Percentiles rank a stretch among this genome's conserved stretches.
phyloP scores from a whole-genome alignment of 2,888 invertebrate genomes.

The Chromoteleia sp. region DNA sequence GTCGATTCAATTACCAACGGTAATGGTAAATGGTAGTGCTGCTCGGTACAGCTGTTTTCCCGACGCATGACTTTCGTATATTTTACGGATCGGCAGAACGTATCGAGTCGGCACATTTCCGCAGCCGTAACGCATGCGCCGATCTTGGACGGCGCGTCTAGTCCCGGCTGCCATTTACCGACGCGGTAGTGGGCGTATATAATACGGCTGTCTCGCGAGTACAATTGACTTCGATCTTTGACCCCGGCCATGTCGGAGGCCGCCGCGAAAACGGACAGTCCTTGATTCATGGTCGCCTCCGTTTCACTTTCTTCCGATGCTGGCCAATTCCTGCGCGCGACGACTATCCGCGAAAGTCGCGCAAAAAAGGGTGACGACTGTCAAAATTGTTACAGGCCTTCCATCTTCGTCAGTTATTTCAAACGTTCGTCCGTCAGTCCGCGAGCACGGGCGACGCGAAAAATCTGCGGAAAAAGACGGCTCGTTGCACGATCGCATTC shows the following conservation, averaged over 20 bases:
- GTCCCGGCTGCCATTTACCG: slow-evolving; percentile 35
- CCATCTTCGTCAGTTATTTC: slow-evolving; percentile 31
- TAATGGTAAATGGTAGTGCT: slow-evolving; percentile 35
- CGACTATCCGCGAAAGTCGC: background rate
- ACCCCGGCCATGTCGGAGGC: slow-evolving; percentile 69
- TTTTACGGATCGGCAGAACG: slow-evolving; percentile 60
- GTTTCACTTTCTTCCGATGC: slow-evolving; percentile 46
- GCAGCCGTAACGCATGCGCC: slow-evolving; percentile 39
- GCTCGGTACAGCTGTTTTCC: slow-evolving; percentile 33
- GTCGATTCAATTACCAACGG: slow-evolving; percentile 41
- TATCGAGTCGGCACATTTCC: slow-evolving; percentile 51
- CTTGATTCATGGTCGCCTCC: slow-evolving; percentile 74
- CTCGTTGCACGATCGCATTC: slow-evolving; percentile 51
- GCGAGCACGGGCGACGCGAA: slow-evolving; percentile 13
- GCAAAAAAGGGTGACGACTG: slow-evolving; percentile 23
- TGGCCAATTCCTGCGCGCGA: background rate
- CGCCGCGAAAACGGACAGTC: slow-evolving; percentile 71
- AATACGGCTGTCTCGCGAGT: slow-evolving; percentile 69
- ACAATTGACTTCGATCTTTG: slow-evolving; percentile 76
- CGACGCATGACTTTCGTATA: slow-evolving; percentile 41
- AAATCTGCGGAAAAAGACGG: slow-evolving; percentile 41
- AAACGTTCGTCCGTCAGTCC: slow-evolving; percentile 5
- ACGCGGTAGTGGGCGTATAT: slow-evolving; percentile 63
- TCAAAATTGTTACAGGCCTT: slow-evolving; percentile 24
- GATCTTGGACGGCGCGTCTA: slow-evolving; percentile 48